Conservation (phyloP, 2,797 vertebrate species). For the Myoxocephalus aenaeus region DNA sequence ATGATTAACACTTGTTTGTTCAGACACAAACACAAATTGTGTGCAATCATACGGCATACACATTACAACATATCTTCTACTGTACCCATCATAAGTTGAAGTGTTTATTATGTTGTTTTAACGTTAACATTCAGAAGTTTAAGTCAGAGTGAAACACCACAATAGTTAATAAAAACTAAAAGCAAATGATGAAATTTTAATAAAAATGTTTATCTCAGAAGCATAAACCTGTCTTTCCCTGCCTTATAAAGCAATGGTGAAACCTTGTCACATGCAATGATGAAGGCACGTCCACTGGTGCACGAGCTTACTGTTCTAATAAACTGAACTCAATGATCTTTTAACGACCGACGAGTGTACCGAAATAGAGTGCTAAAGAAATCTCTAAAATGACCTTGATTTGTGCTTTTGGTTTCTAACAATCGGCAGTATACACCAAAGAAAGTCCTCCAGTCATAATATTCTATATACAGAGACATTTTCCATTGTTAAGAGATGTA, state of each 20-base stretch:
- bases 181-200: conserved; percentile 11
- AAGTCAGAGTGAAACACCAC: not conserved
- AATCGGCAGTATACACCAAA: not conserved
- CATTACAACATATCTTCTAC: conserved; percentile 6
- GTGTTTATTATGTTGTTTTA: conserved; percentile 14
- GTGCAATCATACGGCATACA: conserved; percentile 34
- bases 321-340: conserved; percentile 47
- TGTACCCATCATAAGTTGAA: not conserved
- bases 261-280: conserved; percentile 24
- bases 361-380: conserved; percentile 12
- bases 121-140: not conserved
- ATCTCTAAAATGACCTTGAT: conserved; percentile 1
- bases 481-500: not conserved
- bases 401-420: not conserved
- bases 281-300: not conserved
- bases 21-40: conserved; percentile 37
- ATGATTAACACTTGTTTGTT: conserved; percentile 51
- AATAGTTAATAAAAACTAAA: not conserved
- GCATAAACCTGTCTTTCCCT: not conserved
- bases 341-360: conserved; percentile 14
- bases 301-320: conserved; percentile 20
- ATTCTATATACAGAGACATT: not conserved
- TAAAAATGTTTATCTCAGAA: conserved; percentile 42
- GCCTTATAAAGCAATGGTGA: conserved; percentile 45
- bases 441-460: not conserved